Percentiles rank a stretch among this genome's conserved stretches.
These are phyloP conservation scores for Hirtodrosophila confusa DNA, from an alignment of 2,888 invertebrate species.

Conservation along the genomic window DNA sequence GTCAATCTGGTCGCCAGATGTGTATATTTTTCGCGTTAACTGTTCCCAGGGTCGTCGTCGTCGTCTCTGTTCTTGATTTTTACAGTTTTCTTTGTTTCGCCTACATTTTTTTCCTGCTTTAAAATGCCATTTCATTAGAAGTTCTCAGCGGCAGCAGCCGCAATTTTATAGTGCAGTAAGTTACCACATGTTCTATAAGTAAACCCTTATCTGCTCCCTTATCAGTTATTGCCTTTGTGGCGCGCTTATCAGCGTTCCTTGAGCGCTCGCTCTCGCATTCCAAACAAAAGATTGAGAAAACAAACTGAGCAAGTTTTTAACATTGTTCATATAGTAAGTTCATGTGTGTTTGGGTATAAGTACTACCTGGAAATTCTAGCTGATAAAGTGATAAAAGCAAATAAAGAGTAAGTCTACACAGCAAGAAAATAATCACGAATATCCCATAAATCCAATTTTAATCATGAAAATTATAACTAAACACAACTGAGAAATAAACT, in stretches of 20 bases:
- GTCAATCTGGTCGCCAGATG: slow-evolving; percentile 72
- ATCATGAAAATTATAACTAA: too few species aligned
- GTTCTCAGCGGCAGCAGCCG: slow-evolving; percentile 19
- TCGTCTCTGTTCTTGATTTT: slow-evolving; percentile 37
- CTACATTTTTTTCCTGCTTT: slow-evolving; percentile 42
- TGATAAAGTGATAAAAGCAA: slow-evolving; percentile 64
- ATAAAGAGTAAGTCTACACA: slow-evolving; percentile 36
- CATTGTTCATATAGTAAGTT: slow-evolving; percentile 13
- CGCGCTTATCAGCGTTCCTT: slow-evolving; percentile 55
- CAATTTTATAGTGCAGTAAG: slow-evolving; percentile 18
- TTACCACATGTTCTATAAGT: slow-evolving; percentile 25
- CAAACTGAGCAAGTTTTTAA: slow-evolving; percentile 60
- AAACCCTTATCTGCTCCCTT: slow-evolving; percentile 47
- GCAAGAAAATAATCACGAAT: background rate
- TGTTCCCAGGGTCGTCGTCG: slow-evolving; percentile 57
- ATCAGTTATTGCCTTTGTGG: slow-evolving; percentile 67
- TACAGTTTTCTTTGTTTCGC: slow-evolving; percentile 51
- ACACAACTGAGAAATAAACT: too few species aligned
- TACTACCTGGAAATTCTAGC: slow-evolving; percentile 57
- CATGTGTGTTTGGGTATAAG: slow-evolving; percentile 2
- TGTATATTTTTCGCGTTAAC: slow-evolving; percentile 58
- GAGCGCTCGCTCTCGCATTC: slow-evolving; percentile 26
- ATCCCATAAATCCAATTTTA: too few species aligned
- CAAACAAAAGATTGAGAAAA: slow-evolving; percentile 78
- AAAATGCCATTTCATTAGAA: slow-evolving; percentile 61